Conservation (phyloP, 53 echinoderm and acorn worm genomes). For the Arbacia lixula region DNA sequence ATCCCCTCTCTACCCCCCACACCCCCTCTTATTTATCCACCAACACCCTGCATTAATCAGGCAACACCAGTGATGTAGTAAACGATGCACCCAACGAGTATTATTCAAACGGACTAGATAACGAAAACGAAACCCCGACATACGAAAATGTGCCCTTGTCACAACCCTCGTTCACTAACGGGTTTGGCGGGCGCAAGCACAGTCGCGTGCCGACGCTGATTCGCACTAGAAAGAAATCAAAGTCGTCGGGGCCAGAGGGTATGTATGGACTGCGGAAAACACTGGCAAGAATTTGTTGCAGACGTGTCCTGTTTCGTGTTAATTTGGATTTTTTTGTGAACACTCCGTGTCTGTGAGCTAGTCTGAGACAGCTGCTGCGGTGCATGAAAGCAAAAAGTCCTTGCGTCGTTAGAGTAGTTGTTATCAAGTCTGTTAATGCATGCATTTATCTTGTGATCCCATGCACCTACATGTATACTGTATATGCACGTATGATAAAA, state of each 20-base stretch:
- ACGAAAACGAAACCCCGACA: slow-evolving; percentile 31
- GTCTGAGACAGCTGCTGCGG: too few species aligned
- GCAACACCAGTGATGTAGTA: neutral
- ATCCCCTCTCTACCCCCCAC: neutral
- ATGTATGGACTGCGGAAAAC: too few species aligned
- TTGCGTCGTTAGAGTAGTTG: too few species aligned
- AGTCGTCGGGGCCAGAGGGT: slow-evolving; percentile 61
- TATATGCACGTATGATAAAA: too few species aligned
- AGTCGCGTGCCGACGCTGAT: slow-evolving; percentile 83
- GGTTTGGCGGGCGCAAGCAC: slow-evolving; percentile 19
- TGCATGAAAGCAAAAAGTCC: too few species aligned
- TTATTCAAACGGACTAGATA: slow-evolving; percentile 31
- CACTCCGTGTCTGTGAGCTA: too few species aligned
- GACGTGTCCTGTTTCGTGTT: too few species aligned
- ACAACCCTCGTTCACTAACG: slow-evolving; percentile 9
- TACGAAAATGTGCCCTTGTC: slow-evolving; percentile 29
- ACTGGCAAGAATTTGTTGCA: too few species aligned
- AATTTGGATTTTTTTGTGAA: too few species aligned
- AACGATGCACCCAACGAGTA: slow-evolving; percentile 44
- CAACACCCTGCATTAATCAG: neutral
- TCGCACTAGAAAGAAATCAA: slow-evolving; percentile 73
- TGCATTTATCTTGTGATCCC: too few species aligned
- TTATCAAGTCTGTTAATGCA: too few species aligned
- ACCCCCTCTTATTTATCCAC: neutral
- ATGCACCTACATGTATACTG: too few species aligned